Conservation (phyloP, 1,140 invertebrate species). For the Zaprionus inermis region DNA sequence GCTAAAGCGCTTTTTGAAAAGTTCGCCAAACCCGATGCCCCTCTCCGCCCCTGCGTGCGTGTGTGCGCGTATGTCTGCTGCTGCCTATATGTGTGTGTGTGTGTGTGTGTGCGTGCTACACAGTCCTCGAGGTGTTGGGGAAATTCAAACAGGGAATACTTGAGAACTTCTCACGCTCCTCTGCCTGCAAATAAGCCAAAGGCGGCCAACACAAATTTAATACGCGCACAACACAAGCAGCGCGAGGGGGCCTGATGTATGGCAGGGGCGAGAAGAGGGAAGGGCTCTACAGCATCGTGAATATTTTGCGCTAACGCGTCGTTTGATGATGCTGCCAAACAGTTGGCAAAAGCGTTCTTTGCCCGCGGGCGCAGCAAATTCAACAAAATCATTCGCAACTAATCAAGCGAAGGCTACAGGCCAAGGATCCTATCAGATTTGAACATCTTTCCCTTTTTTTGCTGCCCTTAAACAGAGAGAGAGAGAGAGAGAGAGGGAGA, state of each 20-base stretch:
- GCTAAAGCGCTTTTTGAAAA: constrained; percentile 76
- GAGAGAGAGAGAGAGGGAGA: background rate
- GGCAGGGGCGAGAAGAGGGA: constrained; percentile 1
- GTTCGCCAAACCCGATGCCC: constrained; percentile 63
- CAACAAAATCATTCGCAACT: constrained; percentile 65
- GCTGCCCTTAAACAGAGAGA: background rate
- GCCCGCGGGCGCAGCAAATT: constrained; percentile 2
- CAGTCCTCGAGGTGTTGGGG: constrained; percentile 66
- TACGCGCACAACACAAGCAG: background rate
- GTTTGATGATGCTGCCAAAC: constrained; percentile 55
- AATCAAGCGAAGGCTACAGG: constrained; percentile 54
- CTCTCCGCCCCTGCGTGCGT: background rate
- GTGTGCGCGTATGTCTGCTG: constrained; percentile 25
- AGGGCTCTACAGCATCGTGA: background rate
- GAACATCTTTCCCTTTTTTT: too few species aligned
- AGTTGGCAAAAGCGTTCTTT: background rate
- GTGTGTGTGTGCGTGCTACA: constrained; percentile 23
- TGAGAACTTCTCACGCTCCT: constrained; percentile 53
- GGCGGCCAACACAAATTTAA: constrained; percentile 46
- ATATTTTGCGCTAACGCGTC: constrained; percentile 34
- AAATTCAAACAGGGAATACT: constrained; percentile 61
- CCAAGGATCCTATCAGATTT: constrained; percentile 23
- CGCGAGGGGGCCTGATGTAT: constrained; percentile 5
- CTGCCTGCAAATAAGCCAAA: constrained; percentile 67
- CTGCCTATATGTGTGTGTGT: constrained; percentile 10